phyloP scores from a whole-genome alignment of 2,113 vertebrate genomes.

The Elephantulus edwardii region DNA sequence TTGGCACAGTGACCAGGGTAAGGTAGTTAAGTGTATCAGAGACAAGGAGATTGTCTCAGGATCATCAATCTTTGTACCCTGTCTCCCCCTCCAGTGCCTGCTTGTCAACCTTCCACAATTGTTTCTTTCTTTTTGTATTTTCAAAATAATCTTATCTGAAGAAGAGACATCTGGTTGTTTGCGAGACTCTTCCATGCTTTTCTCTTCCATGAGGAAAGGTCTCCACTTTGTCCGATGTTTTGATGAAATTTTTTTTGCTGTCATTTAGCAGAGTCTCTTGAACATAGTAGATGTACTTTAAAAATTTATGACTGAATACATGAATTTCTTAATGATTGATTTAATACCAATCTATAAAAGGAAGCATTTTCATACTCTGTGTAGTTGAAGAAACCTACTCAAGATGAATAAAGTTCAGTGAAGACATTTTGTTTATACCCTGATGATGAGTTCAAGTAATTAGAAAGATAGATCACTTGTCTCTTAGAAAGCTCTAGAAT shows the following conservation, averaged over 20 bases:
- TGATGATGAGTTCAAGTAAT: background rate
- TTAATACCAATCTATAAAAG: background rate
- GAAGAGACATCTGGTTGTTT: too few relatives aligned
- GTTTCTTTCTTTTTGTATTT: background rate
- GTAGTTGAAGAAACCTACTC: background rate
- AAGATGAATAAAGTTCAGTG: background rate
- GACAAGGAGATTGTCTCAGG: too few relatives aligned
- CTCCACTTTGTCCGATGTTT: too few relatives aligned
- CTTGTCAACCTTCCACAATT: too few relatives aligned
- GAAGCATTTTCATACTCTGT: background rate
- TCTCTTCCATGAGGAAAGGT: too few relatives aligned
- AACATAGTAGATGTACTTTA: background rate
- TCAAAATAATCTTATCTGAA: too few relatives aligned
- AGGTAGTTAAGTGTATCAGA: too few relatives aligned
- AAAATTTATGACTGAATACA: background rate
- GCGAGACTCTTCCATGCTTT: too few relatives aligned
- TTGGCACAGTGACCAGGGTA: too few relatives aligned
- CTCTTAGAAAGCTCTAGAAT: background rate
- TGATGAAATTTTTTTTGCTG: background rate
- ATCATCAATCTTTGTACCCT: too few relatives aligned
- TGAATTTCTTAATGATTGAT: background rate
- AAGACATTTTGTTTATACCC: background rate
- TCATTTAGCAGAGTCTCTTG: background rate
- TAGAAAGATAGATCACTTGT: background rate
- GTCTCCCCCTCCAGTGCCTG: too few relatives aligned